Base-by-base conservation (phyloP, 2,797 vertebrate species). In the Vultur gryphus region DNA sequence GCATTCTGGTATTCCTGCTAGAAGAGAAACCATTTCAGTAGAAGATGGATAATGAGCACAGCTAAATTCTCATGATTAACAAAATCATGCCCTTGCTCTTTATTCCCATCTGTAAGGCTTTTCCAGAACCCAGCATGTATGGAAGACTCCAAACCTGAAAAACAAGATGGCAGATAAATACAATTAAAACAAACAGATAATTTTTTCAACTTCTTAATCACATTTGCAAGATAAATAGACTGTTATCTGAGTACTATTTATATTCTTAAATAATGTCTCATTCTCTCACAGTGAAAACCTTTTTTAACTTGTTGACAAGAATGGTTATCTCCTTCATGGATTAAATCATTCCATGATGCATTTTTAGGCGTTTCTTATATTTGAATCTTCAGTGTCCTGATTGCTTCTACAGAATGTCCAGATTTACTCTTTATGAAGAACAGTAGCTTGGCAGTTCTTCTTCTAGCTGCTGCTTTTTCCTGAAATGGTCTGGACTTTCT, bases 111-210 rank as follows among this genome's bases (percentile, higher is more conserved):
- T 75, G 29, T 39, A 64, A 90, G 44, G 90, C 61, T 90, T 79
- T 94, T 51, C 90, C 62, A 69, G 67, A 58, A 16, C 66, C 89
- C 1, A 1, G 58, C 16, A 3, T 16, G 33, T 39, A 16, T 43
- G 41, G 58, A 87, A 41, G 87, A 44, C 78, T 87, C 71, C 87
- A 89, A 95, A 93, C 84, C 75, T 93, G 92, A 92, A 95, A 93
- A 96, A 93, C 78, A 70, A 87, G 87, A 62, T 82, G 67, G 62
- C 90, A 85, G 77, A 49, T 85, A 89, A 55, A 64, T 95, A 8
- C 76, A 89, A 55, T 75, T 91, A 86, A 82, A 89, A 48, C 39
- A 79, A 73, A 87, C 43, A 62, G 51, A 13, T 71, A 4, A 28
- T 93, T 82, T 84, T 84, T 93, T 67, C 66, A 87, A 69, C 44